A percentile compares a stretch with the other conserved stretches of the same genome.
Conservation (phyloP, 2,113 vertebrate genomes). For the Amblyopsis rosae region DNA sequence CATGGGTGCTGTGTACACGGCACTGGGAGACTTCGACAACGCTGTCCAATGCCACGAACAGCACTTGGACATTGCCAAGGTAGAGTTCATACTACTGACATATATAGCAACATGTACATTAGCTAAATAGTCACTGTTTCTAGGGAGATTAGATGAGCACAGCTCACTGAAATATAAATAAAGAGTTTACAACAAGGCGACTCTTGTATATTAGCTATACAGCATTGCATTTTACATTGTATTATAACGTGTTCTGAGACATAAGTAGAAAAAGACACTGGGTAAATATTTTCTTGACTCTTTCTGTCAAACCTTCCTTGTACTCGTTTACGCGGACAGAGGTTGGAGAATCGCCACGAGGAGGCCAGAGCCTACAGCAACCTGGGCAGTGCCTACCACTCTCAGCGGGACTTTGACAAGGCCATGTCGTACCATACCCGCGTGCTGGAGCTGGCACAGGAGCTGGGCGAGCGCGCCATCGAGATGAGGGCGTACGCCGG, state of each 20-base stretch:
- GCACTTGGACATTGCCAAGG: slow-evolving; percentile 90
- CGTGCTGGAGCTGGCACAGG: slow-evolving; percentile 88
- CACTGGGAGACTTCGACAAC: slow-evolving; percentile 93
- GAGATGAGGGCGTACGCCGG: slow-evolving; percentile 95
- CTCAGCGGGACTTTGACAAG: slow-evolving; percentile 93
- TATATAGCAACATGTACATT: background rate
- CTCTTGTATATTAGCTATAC: no score
- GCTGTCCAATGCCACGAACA: slow-evolving; percentile 93
- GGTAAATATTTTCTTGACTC: no score
- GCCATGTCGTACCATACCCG: slow-evolving; percentile 93
- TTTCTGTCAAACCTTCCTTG: background rate
- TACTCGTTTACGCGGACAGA: slow-evolving; percentile 46
- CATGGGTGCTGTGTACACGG: slow-evolving; percentile 97
- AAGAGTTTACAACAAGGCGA: background rate
- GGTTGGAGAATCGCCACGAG: slow-evolving; percentile 85
- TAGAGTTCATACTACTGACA: background rate
- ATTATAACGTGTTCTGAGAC: no score
- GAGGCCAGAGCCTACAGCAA: slow-evolving; percentile 97
- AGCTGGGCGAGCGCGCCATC: slow-evolving; percentile 86
- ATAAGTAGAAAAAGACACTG: no score
- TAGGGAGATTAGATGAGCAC: no score
- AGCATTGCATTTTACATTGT: no score
- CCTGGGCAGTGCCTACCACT: slow-evolving; percentile 95
- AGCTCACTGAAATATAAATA: background rate
- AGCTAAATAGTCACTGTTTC: background rate